Evolutionary conservation across 2,888 invertebrate genomes (phyloP).

Genomic region (Lepetodrilus schrolli): DNA sequence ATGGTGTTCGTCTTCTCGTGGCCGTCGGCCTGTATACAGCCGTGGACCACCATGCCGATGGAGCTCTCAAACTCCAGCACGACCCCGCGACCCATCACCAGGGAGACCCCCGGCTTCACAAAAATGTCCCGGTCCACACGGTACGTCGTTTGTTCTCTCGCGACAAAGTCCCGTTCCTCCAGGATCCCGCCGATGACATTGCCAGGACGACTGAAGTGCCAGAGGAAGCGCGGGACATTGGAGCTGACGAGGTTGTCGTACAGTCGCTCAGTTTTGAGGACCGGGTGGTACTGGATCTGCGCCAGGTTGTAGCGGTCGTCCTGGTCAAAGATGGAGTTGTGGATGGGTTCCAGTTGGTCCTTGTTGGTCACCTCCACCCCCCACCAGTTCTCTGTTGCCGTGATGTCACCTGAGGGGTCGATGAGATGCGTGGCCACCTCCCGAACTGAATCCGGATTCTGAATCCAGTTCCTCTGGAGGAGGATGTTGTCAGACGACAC

Average conservation of each 20-base stretch:
- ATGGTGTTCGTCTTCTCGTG: constrained; percentile 35
- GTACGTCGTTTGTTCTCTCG: constrained; percentile 78
- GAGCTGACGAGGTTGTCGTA: constrained; percentile 88
- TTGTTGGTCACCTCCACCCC: constrained; percentile 77
- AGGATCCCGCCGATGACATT: constrained; percentile 68
- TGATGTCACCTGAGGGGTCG: constrained; percentile 94
- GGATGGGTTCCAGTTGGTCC: constrained; percentile 53
- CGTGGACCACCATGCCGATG: constrained; percentile 93
- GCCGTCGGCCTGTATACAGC: constrained; percentile 82
- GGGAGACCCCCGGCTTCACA: constrained; percentile 91
- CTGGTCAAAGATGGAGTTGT: constrained; percentile 69
- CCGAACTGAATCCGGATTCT: constrained; percentile 89
- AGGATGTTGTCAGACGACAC: constrained; percentile 92
- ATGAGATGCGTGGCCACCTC: constrained; percentile 96
- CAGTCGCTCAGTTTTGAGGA: constrained; percentile 90
- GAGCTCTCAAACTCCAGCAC: constrained; percentile 90
- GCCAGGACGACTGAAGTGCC: constrained; percentile 76
- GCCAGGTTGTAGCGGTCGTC: constrained; percentile 87
- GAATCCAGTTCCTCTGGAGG: constrained; percentile 90
- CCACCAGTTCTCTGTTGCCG: constrained; percentile 95
- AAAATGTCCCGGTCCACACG: constrained; percentile 94
- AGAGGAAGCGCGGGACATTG: constrained; percentile 85
- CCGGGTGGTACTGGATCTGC: constrained; percentile 92
- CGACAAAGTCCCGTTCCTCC: constrained; percentile 46
- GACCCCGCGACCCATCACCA: constrained; percentile 91